Evolutionary conservation across 2,113 vertebrate genomes (phyloP), one percentile per base, ranked within the genome.

Genomic region (Lepisosteus oculatus): DNA sequence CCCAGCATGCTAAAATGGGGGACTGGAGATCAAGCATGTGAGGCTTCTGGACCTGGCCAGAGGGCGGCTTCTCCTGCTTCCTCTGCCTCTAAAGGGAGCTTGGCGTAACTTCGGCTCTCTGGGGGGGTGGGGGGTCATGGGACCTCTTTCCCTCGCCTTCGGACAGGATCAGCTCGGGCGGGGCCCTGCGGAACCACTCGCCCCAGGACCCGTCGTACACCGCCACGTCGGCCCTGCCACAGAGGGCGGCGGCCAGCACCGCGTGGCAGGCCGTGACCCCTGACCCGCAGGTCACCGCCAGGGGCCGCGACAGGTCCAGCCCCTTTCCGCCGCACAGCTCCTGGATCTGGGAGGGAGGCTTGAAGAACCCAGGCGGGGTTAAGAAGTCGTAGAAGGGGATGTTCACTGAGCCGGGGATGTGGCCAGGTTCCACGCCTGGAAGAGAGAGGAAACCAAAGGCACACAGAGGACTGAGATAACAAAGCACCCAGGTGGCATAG

Each of bases 161-260:
- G 0, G 96, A 95, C 78, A 99, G 85, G 66, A 99, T 67, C 0
- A 92, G 79, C 66, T 96, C 93, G 0, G 95, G 93, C 6, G 79
- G 79, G 8, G 96, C 95, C 0, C 91, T 85, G 86, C 92, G 90
- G 77, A 95, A 98, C 96, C 96, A 99, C 74, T 99, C 96, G 0
- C 88, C 80, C 97, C 97, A 99, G 66, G 97, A 90, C 6, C 97
- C 97, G 0, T 99, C 96, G 0, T 98, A 98, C 73, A 99, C 78
- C 1, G 91, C 86, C 1, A 93, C 91, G 0, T 91, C 90, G 0
- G 93, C 82, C 73, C 96, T 91, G 54, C 94, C 96, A 0, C 96
- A 95, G 56, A 97, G 87, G 79, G 95, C 91, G 2, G 96, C 94
- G 0, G 93, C 95, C 65, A 99, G 88, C 0, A 81, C 93, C 3